A percentile compares a stretch with the other conserved stretches of the same genome.
These are phyloP conservation scores for Lomographa bimaculata DNA, from an alignment of 2,888 invertebrate genomes.

Conservation along the genomic window DNA sequence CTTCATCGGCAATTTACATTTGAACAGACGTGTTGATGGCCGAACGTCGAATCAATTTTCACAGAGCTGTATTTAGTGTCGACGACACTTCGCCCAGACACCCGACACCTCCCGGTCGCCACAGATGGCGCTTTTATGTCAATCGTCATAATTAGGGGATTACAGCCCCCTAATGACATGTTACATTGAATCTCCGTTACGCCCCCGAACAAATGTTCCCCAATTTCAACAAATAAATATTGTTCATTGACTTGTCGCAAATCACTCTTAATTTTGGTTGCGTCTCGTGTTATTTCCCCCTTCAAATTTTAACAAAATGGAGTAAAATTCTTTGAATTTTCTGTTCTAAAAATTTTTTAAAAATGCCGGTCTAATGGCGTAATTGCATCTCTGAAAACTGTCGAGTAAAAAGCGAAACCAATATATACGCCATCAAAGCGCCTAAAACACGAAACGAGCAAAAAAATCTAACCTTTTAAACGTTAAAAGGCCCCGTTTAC, in stretches of 20 bases:
- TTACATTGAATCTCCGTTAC: conserved; percentile 77
- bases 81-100: conserved; percentile 52
- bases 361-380: conserved; percentile 49
- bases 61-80: conserved; percentile 33
- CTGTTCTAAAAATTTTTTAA: conserved; percentile 30
- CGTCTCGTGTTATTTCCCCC: conserved; percentile 12
- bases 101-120: conserved; percentile 74
- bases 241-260: conserved; percentile 56
- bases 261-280: conserved; percentile 35
- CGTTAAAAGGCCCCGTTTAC: conserved; percentile 82
- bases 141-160: conserved; percentile 83
- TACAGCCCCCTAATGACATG: conserved; percentile 77
- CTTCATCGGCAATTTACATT: conserved; percentile 18
- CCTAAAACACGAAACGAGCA: conserved; percentile 68
- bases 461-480: conserved; percentile 76
- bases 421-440: conserved; percentile 71
- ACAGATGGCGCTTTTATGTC: conserved; percentile 82
- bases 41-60: conserved; percentile 44
- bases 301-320: neutral
- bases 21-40: conserved; percentile 36
- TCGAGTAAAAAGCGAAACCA: conserved; percentile 69
- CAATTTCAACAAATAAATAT: conserved; percentile 58
- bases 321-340: neutral
- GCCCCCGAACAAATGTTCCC: conserved; percentile 76
- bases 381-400: conserved; percentile 67